Conservation (phyloP, 2,888 invertebrate species). For the Drosophila lutescens region DNA sequence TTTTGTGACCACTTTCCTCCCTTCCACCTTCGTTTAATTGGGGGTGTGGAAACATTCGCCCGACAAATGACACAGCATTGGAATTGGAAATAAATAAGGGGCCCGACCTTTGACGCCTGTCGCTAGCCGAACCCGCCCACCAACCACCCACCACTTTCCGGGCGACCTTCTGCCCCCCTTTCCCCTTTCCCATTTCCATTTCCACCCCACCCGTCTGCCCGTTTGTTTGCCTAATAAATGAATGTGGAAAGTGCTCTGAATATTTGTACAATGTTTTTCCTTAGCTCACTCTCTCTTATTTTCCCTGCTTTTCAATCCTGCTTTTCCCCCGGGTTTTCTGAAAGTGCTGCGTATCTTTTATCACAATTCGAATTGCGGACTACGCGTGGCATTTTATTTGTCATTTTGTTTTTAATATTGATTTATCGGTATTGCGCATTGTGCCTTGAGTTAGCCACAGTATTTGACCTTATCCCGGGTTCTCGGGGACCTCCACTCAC, state of each 20-base stretch:
- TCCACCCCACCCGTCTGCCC: not conserved
- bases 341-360: constrained; percentile 18
- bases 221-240: constrained; percentile 59
- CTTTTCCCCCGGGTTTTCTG: constrained; percentile 1
- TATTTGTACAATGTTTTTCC: constrained; percentile 63
- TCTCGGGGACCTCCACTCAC: not conserved
- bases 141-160: not conserved
- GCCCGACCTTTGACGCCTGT: constrained; percentile 49
- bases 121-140: constrained; percentile 1
- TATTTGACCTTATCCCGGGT: constrained; percentile 59
- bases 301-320: constrained; percentile 5
- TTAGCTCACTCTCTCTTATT: constrained; percentile 13
- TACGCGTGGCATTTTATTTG: constrained; percentile 38
- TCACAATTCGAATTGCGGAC: constrained; percentile 29
- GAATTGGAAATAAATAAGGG: constrained; percentile 52
- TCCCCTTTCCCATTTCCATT: too few species aligned
- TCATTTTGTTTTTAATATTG: constrained; percentile 57
- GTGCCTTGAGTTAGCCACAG: constrained; percentile 50
- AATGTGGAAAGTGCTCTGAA: constrained; percentile 63
- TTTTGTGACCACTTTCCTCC: not conserved
- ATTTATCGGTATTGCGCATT: constrained; percentile 65
- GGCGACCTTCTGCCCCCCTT: constrained; percentile 20
- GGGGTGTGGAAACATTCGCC: constrained; percentile 27
- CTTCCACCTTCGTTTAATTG: not conserved
- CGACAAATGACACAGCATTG: constrained; percentile 47